Evolutionary conservation across 2,888 invertebrate species (phyloP), one percentile per base, ranked within the genome.

Genomic region (Liopterus haemorrhoidalis): DNA sequence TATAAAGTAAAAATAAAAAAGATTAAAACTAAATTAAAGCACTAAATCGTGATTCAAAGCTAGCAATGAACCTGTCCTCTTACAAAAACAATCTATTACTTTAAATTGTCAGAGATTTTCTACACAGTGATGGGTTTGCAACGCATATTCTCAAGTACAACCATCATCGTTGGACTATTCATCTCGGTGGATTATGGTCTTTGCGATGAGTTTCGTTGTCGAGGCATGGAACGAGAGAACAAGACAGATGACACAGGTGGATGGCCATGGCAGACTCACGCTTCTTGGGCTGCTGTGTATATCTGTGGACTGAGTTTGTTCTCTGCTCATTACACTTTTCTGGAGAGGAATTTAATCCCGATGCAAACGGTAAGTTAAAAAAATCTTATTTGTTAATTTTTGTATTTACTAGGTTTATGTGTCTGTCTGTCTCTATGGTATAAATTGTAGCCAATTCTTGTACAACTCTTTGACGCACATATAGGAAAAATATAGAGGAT

Each of bases 121-220:
- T 38, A 64, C 67, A 21, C 57, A 76, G 76, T 75, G 63, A 74
- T 77, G 73, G 74, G 75, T 22, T 61, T 76, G 19, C 75, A 74
- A 52, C 68, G 74, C 53, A 74, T 77, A 48, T 47, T 47, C 59
- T 74, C 75, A 28, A 72, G 73, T 14, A 75, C 76, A 28, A 74
- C 74, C n/a, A 73, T 76, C 50, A 73, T 76, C 33, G 74, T 75
- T 20, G 77, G 78, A 5, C 62, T 77, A 19, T 78, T 78, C 57
- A 73, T 78, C 54, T 72, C 75, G 41, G 75, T 77, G 12, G 77
- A 78, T 61, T 77, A 77, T 57, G 76, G 75, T 4, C 64, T 78
- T 9, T 76, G 77, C 56, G 75, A 78, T 58, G 75, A 76, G 59
- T 76, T 76, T 56, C 69, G 74, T 36, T 78, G 78, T 57, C 68